Base-by-base conservation (phyloP, 2,888 invertebrate species). In the Hylaea fasciaria region DNA sequence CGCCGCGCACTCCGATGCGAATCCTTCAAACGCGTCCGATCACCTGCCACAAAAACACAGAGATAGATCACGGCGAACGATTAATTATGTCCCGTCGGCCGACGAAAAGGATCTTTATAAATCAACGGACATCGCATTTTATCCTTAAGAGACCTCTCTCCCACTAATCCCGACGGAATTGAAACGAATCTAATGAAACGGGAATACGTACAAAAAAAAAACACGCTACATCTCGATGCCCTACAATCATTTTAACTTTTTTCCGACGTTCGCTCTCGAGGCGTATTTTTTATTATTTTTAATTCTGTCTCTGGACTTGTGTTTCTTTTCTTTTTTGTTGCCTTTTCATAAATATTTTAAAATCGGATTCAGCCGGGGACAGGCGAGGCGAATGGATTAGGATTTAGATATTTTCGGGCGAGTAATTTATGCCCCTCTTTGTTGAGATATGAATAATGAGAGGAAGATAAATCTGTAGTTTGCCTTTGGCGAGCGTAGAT, bases 271-370 rank as follows among this genome's bases (percentile, higher is more conserved):
- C 85, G 85, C 82, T 86, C 86, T 85, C 84, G 86, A 80, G 77
- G 78, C 80, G 82, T 80, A 83, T 81, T 87, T 88, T 84, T 84
- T 82, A 76, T 85, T 87, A 78, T 86, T 89, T 90, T 87, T 88
- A 84, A 88, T 87, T 86, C 87, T 86, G 87, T 91, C 86, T 84
- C 82, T 87, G 85, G 83, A 82, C 83, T 83, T 77, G 76, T 75
- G 73, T 73, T 74, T 80, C 78, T 78, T 72, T 65, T 68, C 69
- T 71, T 80, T 85, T 83, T 86, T 86, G 85, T 82, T 83, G 83
- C 82, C 89, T 89, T 89, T 89, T 90, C 90, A 91, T 90, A 91
- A 90, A 91, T 91, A 91, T 91, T 91, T 91, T 89, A 89, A 88
- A 91, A 91, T 91, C 90, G 88, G 89, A 89, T 89, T 88, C 90